A percentile compares a stretch with the other conserved stretches of the same genome.
Evolutionary conservation across 2,797 vertebrate genomes (phyloP).

Genomic region (Numenius phaeopus): DNA sequence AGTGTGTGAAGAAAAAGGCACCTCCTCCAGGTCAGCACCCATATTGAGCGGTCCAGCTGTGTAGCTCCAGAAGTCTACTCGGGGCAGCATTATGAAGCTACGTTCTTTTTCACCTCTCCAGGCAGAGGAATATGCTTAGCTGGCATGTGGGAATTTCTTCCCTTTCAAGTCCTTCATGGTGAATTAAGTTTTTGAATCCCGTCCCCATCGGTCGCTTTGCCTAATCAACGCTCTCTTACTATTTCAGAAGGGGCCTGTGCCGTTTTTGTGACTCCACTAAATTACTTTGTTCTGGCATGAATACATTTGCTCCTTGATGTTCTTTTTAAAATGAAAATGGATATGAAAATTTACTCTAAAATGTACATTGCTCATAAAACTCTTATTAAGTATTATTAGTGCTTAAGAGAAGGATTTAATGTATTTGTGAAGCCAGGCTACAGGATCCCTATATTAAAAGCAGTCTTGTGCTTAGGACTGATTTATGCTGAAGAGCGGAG

Average conservation of each 20-base stretch:
- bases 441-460: constrained; percentile 46
- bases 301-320: constrained; percentile 65
- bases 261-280: constrained; percentile 64
- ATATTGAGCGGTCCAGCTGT: fast-evolving
- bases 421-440: constrained; percentile 64
- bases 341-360: constrained; percentile 74
- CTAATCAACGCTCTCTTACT: constrained; percentile 31
- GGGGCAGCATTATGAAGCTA: neutral
- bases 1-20: neutral
- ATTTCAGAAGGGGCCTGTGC: constrained; percentile 32
- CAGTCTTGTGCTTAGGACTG: neutral
- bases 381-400: constrained; percentile 73
- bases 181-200: constrained; percentile 73
- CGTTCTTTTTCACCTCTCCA: neutral
- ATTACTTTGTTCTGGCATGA: constrained; percentile 64
- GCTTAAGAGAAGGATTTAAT: constrained; percentile 70
- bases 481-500: constrained; percentile 13
- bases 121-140: neutral
- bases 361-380: constrained; percentile 72
- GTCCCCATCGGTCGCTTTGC: constrained; percentile 50
- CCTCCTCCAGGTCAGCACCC: neutral
- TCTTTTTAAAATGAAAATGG: constrained; percentile 67
- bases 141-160: constrained; percentile 32
- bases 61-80: neutral
- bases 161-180: constrained; percentile 70